Evolutionary conservation across 92 coral and sea anemone species (phyloP).

Genomic region (Virgularia gustaviana): DNA sequence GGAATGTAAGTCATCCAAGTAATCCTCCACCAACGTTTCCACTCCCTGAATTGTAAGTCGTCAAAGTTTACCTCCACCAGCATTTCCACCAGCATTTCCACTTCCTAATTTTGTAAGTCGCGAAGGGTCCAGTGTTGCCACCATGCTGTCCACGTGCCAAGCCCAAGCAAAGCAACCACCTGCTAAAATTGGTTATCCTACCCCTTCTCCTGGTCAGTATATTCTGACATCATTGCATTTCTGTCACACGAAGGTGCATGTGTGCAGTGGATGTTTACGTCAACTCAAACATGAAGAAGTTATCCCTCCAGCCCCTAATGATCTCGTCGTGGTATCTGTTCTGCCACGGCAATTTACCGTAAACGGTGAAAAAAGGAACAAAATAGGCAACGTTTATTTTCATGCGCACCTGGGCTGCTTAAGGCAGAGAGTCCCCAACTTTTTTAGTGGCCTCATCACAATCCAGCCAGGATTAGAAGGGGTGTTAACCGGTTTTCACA

Average conservation of each 20-base stretch:
- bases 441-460: not conserved
- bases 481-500: no score
- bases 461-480: slow-evolving; percentile 3
- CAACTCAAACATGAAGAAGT: slow-evolving; percentile 11
- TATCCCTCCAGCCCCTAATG: slow-evolving; percentile 24
- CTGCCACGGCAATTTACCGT: slow-evolving; percentile 28
- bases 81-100: no score
- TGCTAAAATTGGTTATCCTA: not conserved
- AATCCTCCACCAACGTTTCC: no score
- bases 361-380: slow-evolving; percentile 6
- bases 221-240: slow-evolving; percentile 13
- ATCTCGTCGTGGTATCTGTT: slow-evolving; percentile 21
- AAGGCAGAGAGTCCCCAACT: slow-evolving; percentile 15
- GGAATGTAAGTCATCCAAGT: no score
- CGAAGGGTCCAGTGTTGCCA: no score
- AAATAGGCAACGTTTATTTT: slow-evolving; percentile 37
- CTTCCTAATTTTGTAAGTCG: no score
- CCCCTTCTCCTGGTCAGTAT: not conserved
- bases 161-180: no score
- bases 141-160: no score
- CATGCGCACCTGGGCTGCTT: slow-evolving; percentile 33
- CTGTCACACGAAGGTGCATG: slow-evolving; percentile 36
- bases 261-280: slow-evolving; percentile 21
- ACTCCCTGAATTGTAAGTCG: no score
- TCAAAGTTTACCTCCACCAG: no score